phyloP scores from a whole-genome alignment of 2,888 invertebrate genomes.

The Drosophila nr. medialis region DNA sequence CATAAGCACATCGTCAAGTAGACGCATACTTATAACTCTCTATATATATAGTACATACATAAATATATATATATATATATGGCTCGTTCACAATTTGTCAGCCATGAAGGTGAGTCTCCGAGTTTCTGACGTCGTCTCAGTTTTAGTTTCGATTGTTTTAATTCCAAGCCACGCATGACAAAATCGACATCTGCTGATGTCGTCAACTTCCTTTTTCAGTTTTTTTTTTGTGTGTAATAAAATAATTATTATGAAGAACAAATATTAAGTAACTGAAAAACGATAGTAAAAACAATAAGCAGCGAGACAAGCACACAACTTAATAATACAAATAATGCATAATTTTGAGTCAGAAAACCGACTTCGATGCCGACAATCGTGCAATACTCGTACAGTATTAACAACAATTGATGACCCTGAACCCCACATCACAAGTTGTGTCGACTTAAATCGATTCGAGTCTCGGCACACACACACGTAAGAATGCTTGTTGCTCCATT shows the following conservation, averaged over 20 bases:
- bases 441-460: neutral
- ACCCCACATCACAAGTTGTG: constrained; percentile 40
- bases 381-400: constrained; percentile 48
- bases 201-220: constrained; percentile 74
- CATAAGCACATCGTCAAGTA: constrained; percentile 62
- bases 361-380: constrained; percentile 50
- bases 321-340: constrained; percentile 78
- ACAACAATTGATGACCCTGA: constrained; percentile 66
- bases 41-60: neutral
- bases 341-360: constrained; percentile 50
- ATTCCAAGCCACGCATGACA: constrained; percentile 77
- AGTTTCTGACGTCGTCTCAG: constrained; percentile 15
- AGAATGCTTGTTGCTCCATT: constrained; percentile 39
- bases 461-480: constrained; percentile 57
- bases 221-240: constrained; percentile 46
- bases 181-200: constrained; percentile 66
- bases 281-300: constrained; percentile 6
- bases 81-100: constrained; percentile 63
- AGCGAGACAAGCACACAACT: constrained; percentile 41
- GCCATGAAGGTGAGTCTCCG: constrained; percentile 70
- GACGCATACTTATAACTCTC: constrained; percentile 33
- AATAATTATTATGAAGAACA: constrained; percentile 77
- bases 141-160: constrained; percentile 42
- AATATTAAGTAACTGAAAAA: constrained; percentile 69
- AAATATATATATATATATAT: constrained; percentile 1